phyloP scores from a whole-genome alignment of 2,797 vertebrate species.

The Rhincodon typus region DNA sequence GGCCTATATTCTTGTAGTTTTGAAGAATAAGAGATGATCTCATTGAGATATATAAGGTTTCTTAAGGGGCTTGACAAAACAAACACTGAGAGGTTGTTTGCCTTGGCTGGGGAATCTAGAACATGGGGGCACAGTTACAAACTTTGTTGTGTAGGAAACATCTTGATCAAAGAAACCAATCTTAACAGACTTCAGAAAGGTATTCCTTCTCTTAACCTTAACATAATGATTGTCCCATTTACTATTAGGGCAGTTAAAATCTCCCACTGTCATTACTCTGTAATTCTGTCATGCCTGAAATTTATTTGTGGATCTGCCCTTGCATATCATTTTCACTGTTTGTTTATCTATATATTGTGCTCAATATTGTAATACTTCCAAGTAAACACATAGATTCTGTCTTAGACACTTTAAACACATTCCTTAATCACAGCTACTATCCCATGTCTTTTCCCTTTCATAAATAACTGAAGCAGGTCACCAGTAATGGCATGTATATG shows the following conservation, averaged over 20 bases:
- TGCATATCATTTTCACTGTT: background rate
- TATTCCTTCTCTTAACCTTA: background rate
- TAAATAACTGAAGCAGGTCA: background rate
- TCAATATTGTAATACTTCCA: background rate
- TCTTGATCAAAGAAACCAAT: background rate
- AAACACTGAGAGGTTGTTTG: too few relatives aligned
- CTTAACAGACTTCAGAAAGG: background rate
- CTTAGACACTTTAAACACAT: background rate
- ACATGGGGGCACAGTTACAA: too few relatives aligned
- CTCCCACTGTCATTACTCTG: background rate
- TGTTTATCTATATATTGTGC: background rate
- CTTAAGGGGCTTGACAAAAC: too few relatives aligned
- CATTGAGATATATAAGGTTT: too few relatives aligned
- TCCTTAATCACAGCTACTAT: background rate
- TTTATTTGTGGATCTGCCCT: background rate
- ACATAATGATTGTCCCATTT: background rate
- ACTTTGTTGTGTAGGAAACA: background rate
- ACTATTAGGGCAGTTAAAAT: background rate
- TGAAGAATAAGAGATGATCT: too few relatives aligned
- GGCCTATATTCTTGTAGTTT: too few relatives aligned
- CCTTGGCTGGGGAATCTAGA: too few relatives aligned
- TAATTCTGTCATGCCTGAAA: background rate
- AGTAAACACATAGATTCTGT: background rate
- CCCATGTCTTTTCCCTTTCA: background rate
- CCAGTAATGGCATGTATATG: too few relatives aligned